Conservation (phyloP, 2,888 invertebrate species). For the Stenoptilia bipunctidactyla region DNA sequence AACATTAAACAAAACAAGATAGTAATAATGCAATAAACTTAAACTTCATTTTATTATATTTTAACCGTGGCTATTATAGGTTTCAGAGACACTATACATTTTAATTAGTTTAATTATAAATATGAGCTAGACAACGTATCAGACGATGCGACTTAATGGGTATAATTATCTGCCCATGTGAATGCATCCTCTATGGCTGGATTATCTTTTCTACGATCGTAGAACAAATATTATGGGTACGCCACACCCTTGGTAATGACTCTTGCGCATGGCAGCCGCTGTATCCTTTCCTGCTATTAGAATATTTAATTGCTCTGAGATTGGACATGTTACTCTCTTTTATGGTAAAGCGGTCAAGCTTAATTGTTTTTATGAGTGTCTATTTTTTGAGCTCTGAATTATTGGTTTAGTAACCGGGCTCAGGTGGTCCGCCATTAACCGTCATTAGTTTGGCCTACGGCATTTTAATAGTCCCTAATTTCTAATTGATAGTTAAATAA, state of each 20-base stretch:
- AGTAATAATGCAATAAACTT: too few relatives aligned
- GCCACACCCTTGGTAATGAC: slow-evolving; percentile 19
- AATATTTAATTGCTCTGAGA: slow-evolving; percentile 60
- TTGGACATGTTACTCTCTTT: slow-evolving; percentile 62
- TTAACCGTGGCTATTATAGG: too few relatives aligned
- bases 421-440: slow-evolving; percentile 56
- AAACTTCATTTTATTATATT: too few relatives aligned
- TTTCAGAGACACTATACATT: too few relatives aligned
- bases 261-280: slow-evolving; percentile 34
- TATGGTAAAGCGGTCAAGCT: slow-evolving; percentile 65
- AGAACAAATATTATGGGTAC: slow-evolving; percentile 28
- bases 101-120: too few relatives aligned
- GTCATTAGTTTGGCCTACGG: slow-evolving; percentile 25
- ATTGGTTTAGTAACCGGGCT: slow-evolving; percentile 47
- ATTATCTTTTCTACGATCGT: slow-evolving; percentile 22
- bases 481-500: slow-evolving; percentile 9
- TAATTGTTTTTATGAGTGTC: slow-evolving; percentile 66
- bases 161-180: neutral
- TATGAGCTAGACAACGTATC: too few relatives aligned
- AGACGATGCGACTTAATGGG: neutral
- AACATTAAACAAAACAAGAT: too few relatives aligned
- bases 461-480: slow-evolving; percentile 40
- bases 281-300: slow-evolving; percentile 57
- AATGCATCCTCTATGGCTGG: slow-evolving; percentile 14
- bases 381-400: slow-evolving; percentile 48